phyloP scores from a whole-genome alignment of 2,797 vertebrate genomes.

The Lycodopsis pacificus region DNA sequence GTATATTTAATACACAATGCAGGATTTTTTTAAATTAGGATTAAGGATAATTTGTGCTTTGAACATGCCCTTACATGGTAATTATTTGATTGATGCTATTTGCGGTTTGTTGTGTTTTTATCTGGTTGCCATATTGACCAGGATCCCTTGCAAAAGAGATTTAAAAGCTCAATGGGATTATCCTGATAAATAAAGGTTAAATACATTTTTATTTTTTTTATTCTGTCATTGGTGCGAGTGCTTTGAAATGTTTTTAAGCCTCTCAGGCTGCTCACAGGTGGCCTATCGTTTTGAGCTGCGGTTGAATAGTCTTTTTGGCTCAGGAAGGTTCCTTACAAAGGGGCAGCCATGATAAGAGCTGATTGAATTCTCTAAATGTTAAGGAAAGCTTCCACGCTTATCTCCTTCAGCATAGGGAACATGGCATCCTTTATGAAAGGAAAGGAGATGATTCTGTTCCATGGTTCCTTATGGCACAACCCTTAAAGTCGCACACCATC shows the following conservation, averaged over 20 bases:
- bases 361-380: background rate
- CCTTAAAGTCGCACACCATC: background rate
- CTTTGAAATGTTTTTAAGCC: background rate
- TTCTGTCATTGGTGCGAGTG: background rate
- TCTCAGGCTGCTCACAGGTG: background rate
- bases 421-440: background rate
- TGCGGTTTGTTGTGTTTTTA: too few species aligned
- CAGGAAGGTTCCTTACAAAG: background rate
- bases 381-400: background rate
- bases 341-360: background rate
- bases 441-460: background rate
- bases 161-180: background rate
- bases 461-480: background rate
- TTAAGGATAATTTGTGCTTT: background rate
- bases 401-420: background rate
- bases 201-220: too few species aligned
- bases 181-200: background rate
- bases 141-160: background rate
- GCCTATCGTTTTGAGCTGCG: background rate
- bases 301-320: background rate
- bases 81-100: background rate
- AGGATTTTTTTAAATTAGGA: background rate
- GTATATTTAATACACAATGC: background rate
- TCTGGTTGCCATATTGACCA: background rate
- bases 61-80: background rate